Conservation (phyloP, 1,140 invertebrate genomes). For the Macrotrachela quadricornifera region DNA sequence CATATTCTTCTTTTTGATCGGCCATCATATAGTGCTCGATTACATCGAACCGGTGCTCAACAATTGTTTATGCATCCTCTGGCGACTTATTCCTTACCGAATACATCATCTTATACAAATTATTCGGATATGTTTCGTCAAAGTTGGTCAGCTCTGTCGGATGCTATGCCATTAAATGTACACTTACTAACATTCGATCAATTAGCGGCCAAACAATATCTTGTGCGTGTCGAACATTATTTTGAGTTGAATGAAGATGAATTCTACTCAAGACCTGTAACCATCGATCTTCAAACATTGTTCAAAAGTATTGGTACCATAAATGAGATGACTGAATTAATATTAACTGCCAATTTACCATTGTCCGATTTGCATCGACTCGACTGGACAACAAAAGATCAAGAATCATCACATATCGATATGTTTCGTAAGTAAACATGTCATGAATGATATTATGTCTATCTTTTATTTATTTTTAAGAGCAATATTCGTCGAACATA, state of each 20-base stretch:
- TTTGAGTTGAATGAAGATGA: conserved; percentile 48
- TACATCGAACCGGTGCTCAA: conserved; percentile 29
- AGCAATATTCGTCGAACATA: too few relatives aligned
- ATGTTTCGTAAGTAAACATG: too few relatives aligned
- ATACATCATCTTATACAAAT: too few relatives aligned
- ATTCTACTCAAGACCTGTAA: conserved; percentile 35
- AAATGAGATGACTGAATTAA: too few relatives aligned
- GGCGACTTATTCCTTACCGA: conserved; percentile 20
- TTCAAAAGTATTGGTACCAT: background rate
- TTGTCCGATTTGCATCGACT: conserved; percentile 13
- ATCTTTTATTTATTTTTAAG: too few relatives aligned
- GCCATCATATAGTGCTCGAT: conserved; percentile 19
- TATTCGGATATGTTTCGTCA: too few relatives aligned
- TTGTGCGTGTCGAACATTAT: conserved; percentile 66
- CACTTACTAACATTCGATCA: conserved; percentile 69
- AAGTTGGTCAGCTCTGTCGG: conserved; percentile 31
- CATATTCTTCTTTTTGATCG: conserved; percentile 21
- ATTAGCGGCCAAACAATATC: conserved; percentile 35
- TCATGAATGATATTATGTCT: too few relatives aligned
- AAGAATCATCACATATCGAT: too few relatives aligned
- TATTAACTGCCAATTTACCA: background rate
- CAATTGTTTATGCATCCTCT: conserved; percentile 28
- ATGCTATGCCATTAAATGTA: conserved; percentile 48
- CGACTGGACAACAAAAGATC: background rate
- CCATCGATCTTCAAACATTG: conserved; percentile 16